A percentile compares a stretch with the other conserved stretches of the same genome.
phyloP scores from a whole-genome alignment of 2,113 vertebrate genomes.

The Atractosteus spatula region DNA sequence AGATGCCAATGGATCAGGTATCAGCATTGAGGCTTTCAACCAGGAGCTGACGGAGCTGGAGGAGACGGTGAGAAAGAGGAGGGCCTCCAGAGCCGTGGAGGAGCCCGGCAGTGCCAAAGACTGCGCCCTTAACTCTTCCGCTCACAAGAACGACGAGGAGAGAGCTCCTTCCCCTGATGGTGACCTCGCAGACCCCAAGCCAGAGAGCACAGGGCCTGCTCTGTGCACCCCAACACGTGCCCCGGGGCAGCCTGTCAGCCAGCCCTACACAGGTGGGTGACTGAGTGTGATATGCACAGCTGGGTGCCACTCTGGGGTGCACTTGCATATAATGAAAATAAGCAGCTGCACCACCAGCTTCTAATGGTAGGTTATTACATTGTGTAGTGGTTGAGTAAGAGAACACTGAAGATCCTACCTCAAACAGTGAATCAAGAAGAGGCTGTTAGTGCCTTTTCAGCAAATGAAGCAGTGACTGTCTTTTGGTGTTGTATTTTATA shows the following conservation, averaged over 20 bases:
- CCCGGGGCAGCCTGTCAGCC: constrained; percentile 65
- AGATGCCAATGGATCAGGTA: constrained; percentile 59
- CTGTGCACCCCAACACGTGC: constrained; percentile 69
- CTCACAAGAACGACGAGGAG: constrained; percentile 54
- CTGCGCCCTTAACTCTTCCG: constrained; percentile 21
- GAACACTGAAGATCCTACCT: no score
- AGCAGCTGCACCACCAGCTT: no score
- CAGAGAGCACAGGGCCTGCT: constrained; percentile 48
- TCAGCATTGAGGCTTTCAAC: constrained; percentile 82
- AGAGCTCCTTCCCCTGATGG: constrained; percentile 43
- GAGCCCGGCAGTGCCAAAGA: constrained; percentile 31
- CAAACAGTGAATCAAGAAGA: no score
- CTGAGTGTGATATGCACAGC: no score
- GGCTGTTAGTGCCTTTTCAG: no score
- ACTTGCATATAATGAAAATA: no score
- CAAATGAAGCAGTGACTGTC: no score
- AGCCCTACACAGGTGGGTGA: constrained; percentile 88
- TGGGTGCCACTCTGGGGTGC: no score
- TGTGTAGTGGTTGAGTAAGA: no score
- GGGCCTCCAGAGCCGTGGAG: constrained; percentile 24
- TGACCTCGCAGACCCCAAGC: constrained; percentile 36
- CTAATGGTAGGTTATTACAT: no score
- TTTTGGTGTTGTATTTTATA: no score
- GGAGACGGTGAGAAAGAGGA: constrained; percentile 64
- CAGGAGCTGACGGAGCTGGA: constrained; percentile 83